A percentile compares a stretch with the other conserved stretches of the same genome.
Conservation (phyloP, 2,888 invertebrate species). For the Temnothorax rugatulus region DNA sequence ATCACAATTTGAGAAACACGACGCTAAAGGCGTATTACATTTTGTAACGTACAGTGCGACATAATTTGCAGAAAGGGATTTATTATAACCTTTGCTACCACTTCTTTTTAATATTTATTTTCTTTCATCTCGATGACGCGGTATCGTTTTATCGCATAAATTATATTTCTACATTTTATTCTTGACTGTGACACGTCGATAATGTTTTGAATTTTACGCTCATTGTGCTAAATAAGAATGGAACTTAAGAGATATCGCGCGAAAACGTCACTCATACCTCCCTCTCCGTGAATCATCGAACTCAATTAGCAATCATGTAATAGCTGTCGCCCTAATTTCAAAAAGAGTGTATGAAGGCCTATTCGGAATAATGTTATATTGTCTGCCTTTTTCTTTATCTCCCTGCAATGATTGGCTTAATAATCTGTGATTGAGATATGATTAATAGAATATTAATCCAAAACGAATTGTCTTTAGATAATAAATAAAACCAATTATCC, state of each 20-base stretch:
- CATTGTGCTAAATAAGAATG: not conserved
- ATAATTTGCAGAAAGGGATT: not conserved
- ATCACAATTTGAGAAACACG: not conserved
- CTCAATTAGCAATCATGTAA: constrained; percentile 48
- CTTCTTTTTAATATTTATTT: not conserved
- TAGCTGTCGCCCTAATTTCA: constrained; percentile 12
- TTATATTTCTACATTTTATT: constrained; percentile 15
- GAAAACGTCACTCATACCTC: constrained; percentile 47
- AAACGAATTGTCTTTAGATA: not conserved
- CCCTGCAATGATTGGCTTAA: constrained; percentile 25
- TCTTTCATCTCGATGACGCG: not conserved
- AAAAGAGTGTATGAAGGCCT: not conserved
- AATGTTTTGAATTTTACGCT: constrained; percentile 22
- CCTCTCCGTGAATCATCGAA: constrained; percentile 43
- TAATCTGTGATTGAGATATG: constrained; percentile 48
- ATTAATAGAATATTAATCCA: not conserved
- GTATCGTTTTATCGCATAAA: not conserved
- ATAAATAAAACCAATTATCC: not conserved
- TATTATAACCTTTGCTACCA: not conserved
- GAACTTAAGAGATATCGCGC: constrained; percentile 9
- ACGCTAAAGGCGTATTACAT: not conserved
- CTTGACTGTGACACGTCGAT: not conserved
- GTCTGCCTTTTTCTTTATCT: not conserved
- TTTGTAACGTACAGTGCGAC: not conserved
- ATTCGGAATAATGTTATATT: constrained; percentile 23